Percentiles rank a stretch among this genome's conserved stretches.
Evolutionary conservation across 2,888 invertebrate species (phyloP).

Genomic region (Galerucella nymphaeae): DNA sequence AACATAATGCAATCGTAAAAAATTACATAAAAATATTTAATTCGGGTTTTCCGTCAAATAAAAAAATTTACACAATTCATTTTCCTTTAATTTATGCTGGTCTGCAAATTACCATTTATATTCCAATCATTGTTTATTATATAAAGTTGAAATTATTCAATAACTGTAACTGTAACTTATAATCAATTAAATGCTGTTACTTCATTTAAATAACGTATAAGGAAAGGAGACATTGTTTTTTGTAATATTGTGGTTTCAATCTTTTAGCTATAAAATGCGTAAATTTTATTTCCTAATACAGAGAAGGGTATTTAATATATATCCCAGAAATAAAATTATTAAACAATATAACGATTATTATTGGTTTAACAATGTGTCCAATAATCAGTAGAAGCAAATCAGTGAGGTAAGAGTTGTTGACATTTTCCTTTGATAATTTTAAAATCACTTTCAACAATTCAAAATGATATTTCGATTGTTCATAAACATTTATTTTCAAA

Average conservation of each 20-base stretch:
- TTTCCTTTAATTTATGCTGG: conserved; percentile 16
- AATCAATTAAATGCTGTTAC: conserved; percentile 9
- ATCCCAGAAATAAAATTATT: neutral
- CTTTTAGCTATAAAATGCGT: neutral
- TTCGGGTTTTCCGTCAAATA: too few relatives aligned
- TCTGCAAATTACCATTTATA: neutral
- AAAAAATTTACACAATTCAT: neutral
- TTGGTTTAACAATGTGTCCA: too few relatives aligned
- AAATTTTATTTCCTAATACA: neutral
- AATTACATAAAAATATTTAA: neutral
- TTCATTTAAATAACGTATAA: conserved; percentile 5
- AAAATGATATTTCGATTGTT: too few relatives aligned
- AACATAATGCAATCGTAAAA: neutral
- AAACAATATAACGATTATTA: too few relatives aligned
- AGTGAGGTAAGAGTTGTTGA: too few relatives aligned
- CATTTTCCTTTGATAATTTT: too few relatives aligned
- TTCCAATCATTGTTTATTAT: neutral
- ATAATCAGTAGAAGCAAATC: too few relatives aligned
- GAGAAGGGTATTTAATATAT: neutral
- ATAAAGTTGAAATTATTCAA: neutral
- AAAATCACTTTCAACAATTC: too few relatives aligned
- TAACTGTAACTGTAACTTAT: conserved; percentile 17
- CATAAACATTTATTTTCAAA: too few relatives aligned
- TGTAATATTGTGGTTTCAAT: neutral
- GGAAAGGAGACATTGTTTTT: conserved; percentile 4